Conservation (phyloP, 2,113 vertebrate genomes). For the Piaya cayana region DNA sequence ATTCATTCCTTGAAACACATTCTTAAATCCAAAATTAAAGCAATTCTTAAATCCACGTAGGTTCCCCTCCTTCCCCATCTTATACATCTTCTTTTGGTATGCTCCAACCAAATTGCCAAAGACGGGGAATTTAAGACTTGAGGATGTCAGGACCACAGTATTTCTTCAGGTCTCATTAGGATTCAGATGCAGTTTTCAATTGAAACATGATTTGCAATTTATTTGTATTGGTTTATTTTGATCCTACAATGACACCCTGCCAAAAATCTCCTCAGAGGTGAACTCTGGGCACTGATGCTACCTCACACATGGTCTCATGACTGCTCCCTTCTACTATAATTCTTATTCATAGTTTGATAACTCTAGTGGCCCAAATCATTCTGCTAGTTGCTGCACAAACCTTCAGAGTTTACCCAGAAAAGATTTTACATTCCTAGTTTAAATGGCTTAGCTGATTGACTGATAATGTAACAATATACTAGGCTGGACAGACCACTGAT, state of each 20-base stretch:
- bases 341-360: slow-evolving; percentile 14
- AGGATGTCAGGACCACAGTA: not conserved
- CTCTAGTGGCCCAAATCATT: not conserved
- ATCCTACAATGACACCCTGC: not conserved
- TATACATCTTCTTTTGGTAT: not conserved
- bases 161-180: not conserved
- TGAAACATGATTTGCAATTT: not conserved
- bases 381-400: slow-evolving; percentile 6
- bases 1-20: slow-evolving; percentile 41
- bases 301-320: not conserved
- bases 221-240: not conserved
- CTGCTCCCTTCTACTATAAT: not conserved
- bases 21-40: not conserved
- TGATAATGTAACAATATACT: slow-evolving; percentile 32
- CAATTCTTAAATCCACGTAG: not conserved
- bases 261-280: not conserved
- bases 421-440: slow-evolving; percentile 38
- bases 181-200: not conserved
- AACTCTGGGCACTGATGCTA: not conserved
- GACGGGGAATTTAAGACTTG: not conserved
- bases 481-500: not conserved
- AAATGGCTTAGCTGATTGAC: slow-evolving; percentile 27
- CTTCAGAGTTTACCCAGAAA: slow-evolving; percentile 31
- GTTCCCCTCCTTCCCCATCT: not conserved
- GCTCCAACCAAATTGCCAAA: not conserved